Base-by-base conservation (phyloP, 2,113 vertebrate genomes). In the Oxygymnocypris stewartii region DNA sequence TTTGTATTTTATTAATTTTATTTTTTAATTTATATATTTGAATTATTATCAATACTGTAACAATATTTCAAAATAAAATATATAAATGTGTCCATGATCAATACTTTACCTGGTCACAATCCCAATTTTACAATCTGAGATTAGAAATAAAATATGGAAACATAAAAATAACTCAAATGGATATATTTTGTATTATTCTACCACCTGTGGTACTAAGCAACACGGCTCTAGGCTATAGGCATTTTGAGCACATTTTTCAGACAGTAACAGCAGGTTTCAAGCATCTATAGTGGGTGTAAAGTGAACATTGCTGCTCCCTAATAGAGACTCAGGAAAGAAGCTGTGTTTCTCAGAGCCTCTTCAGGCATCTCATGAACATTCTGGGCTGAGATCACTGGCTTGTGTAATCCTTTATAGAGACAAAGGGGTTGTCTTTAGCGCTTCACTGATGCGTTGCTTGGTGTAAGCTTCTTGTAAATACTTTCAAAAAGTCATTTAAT, bases 401-500 rank as follows among this genome's bases (percentile, higher is more conserved):
- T 89, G 59, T 83, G 83, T 85, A 87, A 85, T 87, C 86, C 79
- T 85, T 67, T 79, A 85, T 49, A 79, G 78, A 87, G 84, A 83
- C 86, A 89, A 87, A 83, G 13, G n/a, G 65, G 78, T 85, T 89
- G 86, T 84, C 74, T 83, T 83, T 61, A 83, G 79, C 63, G 71
- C 79, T 74, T 87, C 84, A 40, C 51, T 87, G 86, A 89, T 85
- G 86, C 63, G 35, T 85, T 69, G 63, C 84, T 83, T 59, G n/a
- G 42, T 31, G 61, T 89, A 89, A 89, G 88, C 88, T 82, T 85
- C 84, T 85, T 87, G 84, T 87, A 87, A 83, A 51, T 89, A 85
- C 73, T 74, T 85, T 87, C 35, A 44, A 63, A 83, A 78, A 87
- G 86, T 81, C 57, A 67, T 87, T 87, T 84, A 73, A 79, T 49